These are phyloP conservation scores for Aythya baeri DNA, from an alignment of 2,113 vertebrate genomes.

Conservation along the genomic window DNA sequence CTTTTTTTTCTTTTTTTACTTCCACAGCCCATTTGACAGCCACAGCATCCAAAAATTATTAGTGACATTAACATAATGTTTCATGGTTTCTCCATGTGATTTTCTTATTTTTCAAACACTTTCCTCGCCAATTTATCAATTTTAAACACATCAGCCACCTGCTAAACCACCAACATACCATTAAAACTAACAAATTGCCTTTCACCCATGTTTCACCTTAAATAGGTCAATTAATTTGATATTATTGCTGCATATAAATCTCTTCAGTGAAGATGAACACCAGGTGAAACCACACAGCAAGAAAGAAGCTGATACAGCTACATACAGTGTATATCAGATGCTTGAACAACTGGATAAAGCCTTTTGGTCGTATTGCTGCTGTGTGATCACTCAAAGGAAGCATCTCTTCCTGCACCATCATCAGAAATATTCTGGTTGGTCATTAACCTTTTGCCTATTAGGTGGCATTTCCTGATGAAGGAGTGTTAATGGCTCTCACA, in stretches of 20 bases:
- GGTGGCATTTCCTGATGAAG: conserved; percentile 4
- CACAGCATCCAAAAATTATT: not conserved
- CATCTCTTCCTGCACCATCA: not conserved
- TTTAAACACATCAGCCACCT: not conserved
- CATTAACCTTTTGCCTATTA: conserved; percentile 12
- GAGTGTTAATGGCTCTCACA: conserved; percentile 37
- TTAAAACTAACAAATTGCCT: not conserved
- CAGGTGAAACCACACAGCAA: not conserved
- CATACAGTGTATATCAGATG: fast-evolving
- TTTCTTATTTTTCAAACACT: not conserved
- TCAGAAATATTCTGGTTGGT: not conserved
- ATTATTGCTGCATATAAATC: not conserved
- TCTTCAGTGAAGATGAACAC: not conserved
- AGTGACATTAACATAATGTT: not conserved
- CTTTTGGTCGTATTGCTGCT: not conserved
- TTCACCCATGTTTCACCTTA: not conserved
- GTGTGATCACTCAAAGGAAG: not conserved
- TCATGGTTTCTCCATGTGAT: not conserved
- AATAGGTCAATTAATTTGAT: not conserved
- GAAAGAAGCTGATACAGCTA: not conserved
- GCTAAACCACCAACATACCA: not conserved
- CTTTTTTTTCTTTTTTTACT: not conserved
- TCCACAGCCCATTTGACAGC: not conserved
- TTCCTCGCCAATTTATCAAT: not conserved
- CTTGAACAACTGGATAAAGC: not conserved